Conservation (phyloP, 2,888 invertebrate genomes). For the Synanthedon myopaeformis region DNA sequence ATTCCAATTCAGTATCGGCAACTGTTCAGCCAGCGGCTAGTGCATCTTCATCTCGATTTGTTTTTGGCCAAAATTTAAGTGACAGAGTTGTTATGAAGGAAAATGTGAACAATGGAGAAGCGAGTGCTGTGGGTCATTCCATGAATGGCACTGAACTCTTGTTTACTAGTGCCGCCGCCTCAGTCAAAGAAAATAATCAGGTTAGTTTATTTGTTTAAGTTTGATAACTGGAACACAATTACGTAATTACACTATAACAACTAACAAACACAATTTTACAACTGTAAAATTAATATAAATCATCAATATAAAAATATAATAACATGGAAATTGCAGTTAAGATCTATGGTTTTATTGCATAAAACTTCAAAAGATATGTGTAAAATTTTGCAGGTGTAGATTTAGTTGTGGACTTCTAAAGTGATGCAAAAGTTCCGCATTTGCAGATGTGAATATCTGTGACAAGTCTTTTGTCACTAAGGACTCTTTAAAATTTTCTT, state of each 20-base stretch:
- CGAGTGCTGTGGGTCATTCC: conserved; percentile 40
- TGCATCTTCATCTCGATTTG: conserved; percentile 76
- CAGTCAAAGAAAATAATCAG: conserved; percentile 59
- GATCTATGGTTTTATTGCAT: no score
- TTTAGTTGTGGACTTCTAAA: no score
- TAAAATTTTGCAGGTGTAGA: no score
- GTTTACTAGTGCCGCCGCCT: conserved; percentile 79
- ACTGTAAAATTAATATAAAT: background rate
- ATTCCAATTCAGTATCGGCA: conserved; percentile 64
- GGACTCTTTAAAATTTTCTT: background rate
- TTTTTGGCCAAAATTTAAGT: conserved; percentile 92
- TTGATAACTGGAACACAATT: no score
- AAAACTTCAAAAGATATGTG: no score
- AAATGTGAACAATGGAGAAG: conserved; percentile 64
- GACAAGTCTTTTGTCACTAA: no score
- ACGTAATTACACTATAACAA: no score
- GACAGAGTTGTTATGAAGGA: conserved; percentile 81
- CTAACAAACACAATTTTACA: no score
- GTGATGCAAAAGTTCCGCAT: no score
- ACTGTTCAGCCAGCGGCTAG: conserved; percentile 37
- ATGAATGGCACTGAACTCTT: conserved; percentile 76
- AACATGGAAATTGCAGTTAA: no score
- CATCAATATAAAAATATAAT: background rate
- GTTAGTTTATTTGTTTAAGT: conserved; percentile 15
- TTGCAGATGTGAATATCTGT: no score